phyloP scores from a whole-genome alignment of 2,797 vertebrate species.

The Rallus crepitans region DNA sequence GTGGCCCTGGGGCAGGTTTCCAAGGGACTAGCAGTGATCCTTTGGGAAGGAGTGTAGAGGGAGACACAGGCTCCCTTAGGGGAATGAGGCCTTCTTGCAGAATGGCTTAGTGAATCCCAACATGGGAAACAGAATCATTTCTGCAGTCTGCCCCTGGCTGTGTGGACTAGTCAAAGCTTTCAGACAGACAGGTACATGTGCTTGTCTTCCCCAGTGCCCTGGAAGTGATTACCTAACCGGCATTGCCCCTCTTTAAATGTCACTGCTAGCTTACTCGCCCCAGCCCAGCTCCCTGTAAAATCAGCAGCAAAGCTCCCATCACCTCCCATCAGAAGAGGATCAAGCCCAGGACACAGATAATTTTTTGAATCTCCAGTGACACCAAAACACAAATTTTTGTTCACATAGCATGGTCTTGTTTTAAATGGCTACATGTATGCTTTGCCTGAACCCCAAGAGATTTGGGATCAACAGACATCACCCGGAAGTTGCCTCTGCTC shows the following conservation, averaged over 20 bases:
- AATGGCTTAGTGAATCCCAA: background rate
- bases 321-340: background rate
- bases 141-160: background rate
- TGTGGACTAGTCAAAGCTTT: background rate
- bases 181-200: background rate
- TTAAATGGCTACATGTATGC: background rate
- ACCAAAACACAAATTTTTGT: background rate
- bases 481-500: background rate
- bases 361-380: background rate
- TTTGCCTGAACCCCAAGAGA: background rate
- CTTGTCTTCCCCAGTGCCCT: background rate
- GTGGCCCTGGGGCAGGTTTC: background rate
- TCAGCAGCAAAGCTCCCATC: background rate
- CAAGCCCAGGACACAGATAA: background rate
- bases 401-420: background rate
- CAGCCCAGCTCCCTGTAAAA: background rate
- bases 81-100: background rate
- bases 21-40: background rate
- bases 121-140: background rate
- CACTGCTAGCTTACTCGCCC: background rate
- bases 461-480: background rate
- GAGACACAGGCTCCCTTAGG: background rate
- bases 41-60: background rate
- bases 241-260: background rate
- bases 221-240: background rate